Base-by-base conservation (phyloP, 2,113 vertebrate species). In the Larimichthys crocea region DNA sequence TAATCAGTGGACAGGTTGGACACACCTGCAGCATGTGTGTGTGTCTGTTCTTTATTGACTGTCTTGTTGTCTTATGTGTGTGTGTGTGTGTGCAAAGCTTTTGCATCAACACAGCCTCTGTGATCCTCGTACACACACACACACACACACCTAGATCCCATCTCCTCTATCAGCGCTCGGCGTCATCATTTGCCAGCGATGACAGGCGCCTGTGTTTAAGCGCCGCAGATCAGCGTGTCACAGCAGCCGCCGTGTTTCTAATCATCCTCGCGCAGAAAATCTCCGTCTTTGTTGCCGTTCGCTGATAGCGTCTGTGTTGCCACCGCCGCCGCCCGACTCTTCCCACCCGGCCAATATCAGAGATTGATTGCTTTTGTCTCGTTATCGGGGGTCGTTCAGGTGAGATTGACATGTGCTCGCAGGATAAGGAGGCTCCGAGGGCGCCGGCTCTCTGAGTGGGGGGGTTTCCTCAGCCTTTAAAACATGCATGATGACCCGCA, bases 351-450 rank as follows among this genome's bases (percentile, higher is more conserved):
- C 82, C 87, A 85, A 86, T 91, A 91, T 91, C 88, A 74, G 55
- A 84, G 90, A 91, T 90, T 90, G 92, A 91, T 92, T 90, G 89
- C 85, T 89, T 90, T 91, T 90, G 90, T 89, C 88, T 89, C 61
- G 88, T 90, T 89, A 88, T 91, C 85, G 66, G 82, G 35, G 82
- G 85, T 83, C 67, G 79, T 80, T 84, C 82, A 83, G 88, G 91
- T 90, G 86, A 85, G 92, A 91, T 92, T 84, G 92, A 91, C 89
- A 83, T 80, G 80, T 80, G 88, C 79, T 88, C 1, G n/a, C 48
- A 6, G 90, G 77, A 80, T 89, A 83, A 88, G 86, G 78, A 86
- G 79, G 49, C 86, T 80, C 74, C 3, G 19, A 59, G 72, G 88
- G 80, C 31, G 73, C 84, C 61, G 74, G 64, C 29, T 50, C 35